phyloP scores from a whole-genome alignment of 2,113 vertebrate species.

The Calyptommatus sinebrachiatus region DNA sequence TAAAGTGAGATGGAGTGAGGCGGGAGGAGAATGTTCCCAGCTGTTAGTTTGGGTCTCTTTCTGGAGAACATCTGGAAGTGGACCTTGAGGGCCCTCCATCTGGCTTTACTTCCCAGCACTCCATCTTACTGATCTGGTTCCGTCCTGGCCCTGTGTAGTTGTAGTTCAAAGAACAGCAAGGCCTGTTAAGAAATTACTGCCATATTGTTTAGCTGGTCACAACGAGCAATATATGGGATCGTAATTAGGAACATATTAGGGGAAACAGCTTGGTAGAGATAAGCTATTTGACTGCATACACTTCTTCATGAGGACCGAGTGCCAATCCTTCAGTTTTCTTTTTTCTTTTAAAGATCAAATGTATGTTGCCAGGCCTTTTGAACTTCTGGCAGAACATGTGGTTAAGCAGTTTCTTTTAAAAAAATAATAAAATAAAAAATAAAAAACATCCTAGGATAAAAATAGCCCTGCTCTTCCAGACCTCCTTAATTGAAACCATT shows the following conservation, averaged over 20 bases:
- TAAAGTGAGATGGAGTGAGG: constrained; percentile 35
- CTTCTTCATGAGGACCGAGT: constrained; percentile 81
- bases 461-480: constrained; percentile 77
- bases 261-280: constrained; percentile 80
- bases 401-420: constrained; percentile 75
- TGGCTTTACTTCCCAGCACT: constrained; percentile 79
- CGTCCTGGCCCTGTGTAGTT: constrained; percentile 78
- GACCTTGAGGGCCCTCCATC: constrained; percentile 75
- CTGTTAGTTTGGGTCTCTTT: constrained; percentile 68
- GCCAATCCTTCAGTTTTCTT: constrained; percentile 70
- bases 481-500: constrained; percentile 77
- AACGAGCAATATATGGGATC: constrained; percentile 80
- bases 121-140: constrained; percentile 81
- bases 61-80: constrained; percentile 80
- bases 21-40: constrained; percentile 59
- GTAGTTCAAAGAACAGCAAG: constrained; percentile 80
- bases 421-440: constrained; percentile 76
- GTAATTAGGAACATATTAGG: constrained; percentile 87
- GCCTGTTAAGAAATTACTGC: constrained; percentile 84
- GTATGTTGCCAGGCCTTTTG: constrained; percentile 83
- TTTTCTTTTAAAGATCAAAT: constrained; percentile 73
- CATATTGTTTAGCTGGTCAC: constrained; percentile 81
- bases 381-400: constrained; percentile 84
- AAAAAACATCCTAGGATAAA: constrained; percentile 86
- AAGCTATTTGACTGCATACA: constrained; percentile 74